phyloP scores from a whole-genome alignment of 2,888 invertebrate species.

The Stramonita haemastoma region DNA sequence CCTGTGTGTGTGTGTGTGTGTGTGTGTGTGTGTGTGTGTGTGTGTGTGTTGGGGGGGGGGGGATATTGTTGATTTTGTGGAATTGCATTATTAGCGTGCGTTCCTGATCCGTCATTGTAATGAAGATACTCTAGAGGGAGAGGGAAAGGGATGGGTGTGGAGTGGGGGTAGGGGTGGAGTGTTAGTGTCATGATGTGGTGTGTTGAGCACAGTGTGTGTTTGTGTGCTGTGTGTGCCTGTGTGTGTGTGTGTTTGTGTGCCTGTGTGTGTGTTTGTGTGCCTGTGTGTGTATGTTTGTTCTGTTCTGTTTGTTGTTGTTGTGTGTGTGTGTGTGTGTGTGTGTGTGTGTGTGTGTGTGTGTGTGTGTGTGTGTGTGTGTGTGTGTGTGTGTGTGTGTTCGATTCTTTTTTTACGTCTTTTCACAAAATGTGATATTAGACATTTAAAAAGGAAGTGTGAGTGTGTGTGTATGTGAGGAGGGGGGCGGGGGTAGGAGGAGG shows the following conservation, averaged over 20 bases:
- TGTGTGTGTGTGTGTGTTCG: background rate
- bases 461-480: too few relatives aligned
- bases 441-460: too few relatives aligned
- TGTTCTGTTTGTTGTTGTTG: too few relatives aligned
- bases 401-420: background rate
- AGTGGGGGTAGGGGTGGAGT: background rate
- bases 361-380: constrained; percentile 25
- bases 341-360: background rate
- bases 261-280: background rate
- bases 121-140: too few relatives aligned
- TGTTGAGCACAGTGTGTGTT: background rate
- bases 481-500: too few relatives aligned
- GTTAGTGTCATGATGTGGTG: background rate
- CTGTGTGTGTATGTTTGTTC: background rate
- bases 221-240: background rate
- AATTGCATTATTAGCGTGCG: too few relatives aligned
- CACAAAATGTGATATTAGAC: too few relatives aligned
- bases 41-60: background rate
- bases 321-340: background rate
- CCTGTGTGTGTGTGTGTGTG: background rate
- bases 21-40: background rate
- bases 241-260: background rate
- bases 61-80: too few relatives aligned
- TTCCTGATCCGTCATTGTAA: too few relatives aligned
- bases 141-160: background rate